Conservation (phyloP, 2,113 vertebrate genomes). For the Mesembrinibis cayennensis region DNA sequence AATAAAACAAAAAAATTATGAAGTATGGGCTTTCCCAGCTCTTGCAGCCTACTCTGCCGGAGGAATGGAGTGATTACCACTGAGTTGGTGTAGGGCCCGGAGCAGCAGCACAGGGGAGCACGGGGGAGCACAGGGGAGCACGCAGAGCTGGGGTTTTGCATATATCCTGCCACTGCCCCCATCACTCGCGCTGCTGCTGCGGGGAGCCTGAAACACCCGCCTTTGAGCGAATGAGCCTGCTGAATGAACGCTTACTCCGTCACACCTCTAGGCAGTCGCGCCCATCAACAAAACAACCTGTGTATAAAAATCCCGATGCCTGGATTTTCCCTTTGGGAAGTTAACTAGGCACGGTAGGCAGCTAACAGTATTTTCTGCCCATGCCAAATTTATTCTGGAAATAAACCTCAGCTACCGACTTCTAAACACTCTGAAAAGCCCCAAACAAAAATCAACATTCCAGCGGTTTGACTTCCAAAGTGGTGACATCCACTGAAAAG, state of each 20-base stretch:
- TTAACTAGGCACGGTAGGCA: neutral
- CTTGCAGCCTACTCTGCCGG: neutral
- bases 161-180: neutral
- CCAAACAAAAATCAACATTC: neutral
- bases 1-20: neutral
- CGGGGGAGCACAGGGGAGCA: neutral
- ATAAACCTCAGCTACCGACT: neutral
- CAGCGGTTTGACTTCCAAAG: neutral
- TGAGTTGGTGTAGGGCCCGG: neutral
- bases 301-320: neutral
- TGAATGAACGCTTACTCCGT: neutral
- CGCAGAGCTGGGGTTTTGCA: neutral
- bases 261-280: neutral
- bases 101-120: neutral
- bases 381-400: neutral
- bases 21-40: neutral
- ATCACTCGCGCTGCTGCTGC: neutral
- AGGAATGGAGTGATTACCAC: neutral
- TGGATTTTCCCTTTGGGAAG: neutral
- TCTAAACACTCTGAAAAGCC: neutral
- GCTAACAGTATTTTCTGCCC: neutral
- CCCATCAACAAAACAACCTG: too few relatives aligned
- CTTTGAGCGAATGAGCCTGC: neutral
- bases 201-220: neutral
- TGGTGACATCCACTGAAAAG: neutral